Base-by-base conservation (phyloP, 1,140 invertebrate genomes). In the Harpegnathos saltator region DNA sequence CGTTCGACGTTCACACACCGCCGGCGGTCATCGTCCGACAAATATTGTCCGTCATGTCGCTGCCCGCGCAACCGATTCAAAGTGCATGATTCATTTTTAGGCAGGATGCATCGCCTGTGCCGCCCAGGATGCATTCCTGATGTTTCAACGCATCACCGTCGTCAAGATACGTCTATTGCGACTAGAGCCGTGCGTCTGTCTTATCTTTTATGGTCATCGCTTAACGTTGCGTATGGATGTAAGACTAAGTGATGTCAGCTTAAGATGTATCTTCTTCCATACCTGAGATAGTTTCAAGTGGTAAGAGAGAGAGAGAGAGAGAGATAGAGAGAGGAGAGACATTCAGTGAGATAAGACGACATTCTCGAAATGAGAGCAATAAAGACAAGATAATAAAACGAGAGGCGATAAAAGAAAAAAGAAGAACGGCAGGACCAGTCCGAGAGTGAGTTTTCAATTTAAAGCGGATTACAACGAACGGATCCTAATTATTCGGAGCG, bases 31-130 rank as follows among this genome's bases (percentile, higher is more conserved):
- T 48, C 11, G 19, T 65, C 33, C 29, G 22, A 52, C n/a, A 24
- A 66, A 66, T 33, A 44, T 44, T 44, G 38, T 9, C 11, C 38
- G 3, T 44, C 11, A 11, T 44, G 66, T 77, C 26, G 26, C n/a
- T n/a, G n/a, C 54, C 33, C 19, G 3, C 22, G n/a, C n/a, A n/a
- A n/a, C n/a, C n/a, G 29, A 4, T 69, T 69, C 15, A 59, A 73
- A 24, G 24, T 73, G 26, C 44, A 24, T 56, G 1, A 33, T 19
- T 73, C 59, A 73, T 1, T 52, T 65, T 14, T 75, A n/a, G n/a
- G n/a, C 15, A 22, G 14, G 26, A 63, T 11, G 3, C 7, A 74
- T 19, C 29, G 48, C 50, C 65, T 52, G 65, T 75, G n/a, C n/a
- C n/a, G 14, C 4, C 12, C n/a, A 14, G 11, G 24, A 50, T 50